Conservation (phyloP, 2,888 invertebrate species). For the Deilephila elpenor region DNA sequence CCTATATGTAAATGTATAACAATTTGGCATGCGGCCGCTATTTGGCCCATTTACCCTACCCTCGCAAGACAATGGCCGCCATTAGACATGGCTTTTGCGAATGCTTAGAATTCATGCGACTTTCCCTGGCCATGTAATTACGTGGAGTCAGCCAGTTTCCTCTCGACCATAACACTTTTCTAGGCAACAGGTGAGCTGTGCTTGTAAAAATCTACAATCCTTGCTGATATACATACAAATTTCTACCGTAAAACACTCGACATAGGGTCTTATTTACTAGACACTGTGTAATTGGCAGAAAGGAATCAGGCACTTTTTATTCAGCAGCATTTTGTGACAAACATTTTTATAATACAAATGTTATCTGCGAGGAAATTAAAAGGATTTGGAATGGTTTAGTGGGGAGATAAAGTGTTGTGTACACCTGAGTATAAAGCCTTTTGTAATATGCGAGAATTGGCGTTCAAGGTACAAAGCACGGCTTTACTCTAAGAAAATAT, state of each 20-base stretch:
- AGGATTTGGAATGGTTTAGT: slow-evolving; percentile 24
- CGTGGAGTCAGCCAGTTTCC: slow-evolving; percentile 18
- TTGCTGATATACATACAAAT: neutral
- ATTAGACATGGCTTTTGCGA: slow-evolving; percentile 18
- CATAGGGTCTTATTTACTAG: neutral
- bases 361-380: slow-evolving; percentile 25
- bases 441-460: neutral
- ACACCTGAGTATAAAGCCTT: neutral
- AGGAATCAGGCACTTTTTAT: slow-evolving; percentile 5
- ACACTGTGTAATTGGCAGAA: slow-evolving; percentile 9
- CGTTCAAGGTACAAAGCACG: slow-evolving; percentile 1
- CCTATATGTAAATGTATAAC: slow-evolving; percentile 23
- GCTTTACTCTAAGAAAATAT: neutral
- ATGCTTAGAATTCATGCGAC: slow-evolving; percentile 24
- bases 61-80: slow-evolving; percentile 22
- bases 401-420: slow-evolving; percentile 9
- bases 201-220: slow-evolving; percentile 25
- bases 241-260: neutral
- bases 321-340: slow-evolving; percentile 25
- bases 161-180: slow-evolving; percentile 20
- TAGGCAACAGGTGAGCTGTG: slow-evolving; percentile 21
- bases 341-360: slow-evolving; percentile 25
- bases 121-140: slow-evolving; percentile 21
- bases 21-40: slow-evolving; percentile 27
- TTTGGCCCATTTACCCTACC: slow-evolving; percentile 21